Conservation (phyloP, 2,113 vertebrate genomes). For the Oreochromis spilurus region DNA sequence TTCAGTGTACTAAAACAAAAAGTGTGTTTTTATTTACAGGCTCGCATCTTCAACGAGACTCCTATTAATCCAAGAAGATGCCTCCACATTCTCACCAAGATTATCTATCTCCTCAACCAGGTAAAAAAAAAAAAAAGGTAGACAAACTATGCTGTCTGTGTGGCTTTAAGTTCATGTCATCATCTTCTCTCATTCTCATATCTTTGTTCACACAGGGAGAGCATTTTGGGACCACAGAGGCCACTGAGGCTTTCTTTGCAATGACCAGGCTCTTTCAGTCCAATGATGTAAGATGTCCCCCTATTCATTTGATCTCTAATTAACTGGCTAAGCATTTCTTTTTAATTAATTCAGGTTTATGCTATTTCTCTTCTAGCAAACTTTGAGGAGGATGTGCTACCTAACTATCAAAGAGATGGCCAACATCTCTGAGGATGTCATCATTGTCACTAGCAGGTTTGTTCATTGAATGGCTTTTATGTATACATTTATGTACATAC, state of each 20-base stretch:
- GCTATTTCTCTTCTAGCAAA: conserved; percentile 79
- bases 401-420: conserved; percentile 99
- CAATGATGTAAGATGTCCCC: conserved; percentile 82
- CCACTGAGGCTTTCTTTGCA: conserved; percentile 96
- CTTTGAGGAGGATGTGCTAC: conserved; percentile 95
- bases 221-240: conserved; percentile 94
- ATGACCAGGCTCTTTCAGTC: conserved; percentile 98
- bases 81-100: conserved; percentile 97
- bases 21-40: conserved; percentile 61
- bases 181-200: neutral
- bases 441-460: conserved; percentile 99
- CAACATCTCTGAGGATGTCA: conserved; percentile 97
- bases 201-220: conserved; percentile 78
- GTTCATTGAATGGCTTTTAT: neutral
- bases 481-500: neutral
- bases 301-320: neutral
- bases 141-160: neutral
- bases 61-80: conserved; percentile 96
- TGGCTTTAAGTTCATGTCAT: neutral
- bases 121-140: conserved; percentile 54
- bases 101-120: conserved; percentile 97
- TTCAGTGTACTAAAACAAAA: neutral
- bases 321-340: neutral
- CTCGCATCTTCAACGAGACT: conserved; percentile 95
- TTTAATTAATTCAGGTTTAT: neutral